These are phyloP conservation scores for Tetanocera ferruginea DNA, from an alignment of 2,888 invertebrate genomes.

Conservation along the genomic window DNA sequence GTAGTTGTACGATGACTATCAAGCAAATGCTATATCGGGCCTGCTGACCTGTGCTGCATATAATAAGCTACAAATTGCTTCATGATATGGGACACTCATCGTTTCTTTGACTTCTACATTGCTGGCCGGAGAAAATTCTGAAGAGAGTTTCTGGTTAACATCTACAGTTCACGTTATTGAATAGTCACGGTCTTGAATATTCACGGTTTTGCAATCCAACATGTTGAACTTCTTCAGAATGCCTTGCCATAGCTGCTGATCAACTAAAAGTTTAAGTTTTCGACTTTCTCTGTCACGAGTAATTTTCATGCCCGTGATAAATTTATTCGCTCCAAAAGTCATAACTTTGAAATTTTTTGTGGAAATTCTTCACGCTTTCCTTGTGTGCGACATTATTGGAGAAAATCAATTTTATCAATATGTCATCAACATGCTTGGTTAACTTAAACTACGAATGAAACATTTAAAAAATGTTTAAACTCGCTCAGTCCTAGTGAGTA, in stretches of 20 bases:
- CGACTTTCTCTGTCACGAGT: background rate
- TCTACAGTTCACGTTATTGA: too few relatives aligned
- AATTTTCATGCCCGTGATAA: background rate
- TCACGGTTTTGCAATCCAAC: too few relatives aligned
- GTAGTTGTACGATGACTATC: background rate
- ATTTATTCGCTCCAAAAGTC: background rate
- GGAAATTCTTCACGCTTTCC: too few relatives aligned
- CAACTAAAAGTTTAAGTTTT: background rate
- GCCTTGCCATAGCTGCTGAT: too few relatives aligned
- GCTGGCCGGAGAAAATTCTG: background rate
- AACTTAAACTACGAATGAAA: too few relatives aligned
- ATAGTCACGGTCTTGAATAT: too few relatives aligned
- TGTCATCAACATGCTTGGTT: too few relatives aligned
- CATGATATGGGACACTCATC: constrained; percentile 2
- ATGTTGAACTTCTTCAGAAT: constrained; percentile 12
- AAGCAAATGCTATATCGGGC: background rate
- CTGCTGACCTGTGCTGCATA: too few relatives aligned
- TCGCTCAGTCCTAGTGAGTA: too few relatives aligned
- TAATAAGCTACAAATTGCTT: constrained; percentile 7
- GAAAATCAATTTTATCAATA: too few relatives aligned
- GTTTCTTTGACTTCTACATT: background rate
- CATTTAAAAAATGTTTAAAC: too few relatives aligned
- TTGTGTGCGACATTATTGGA: too few relatives aligned
- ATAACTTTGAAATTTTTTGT: constrained; percentile 11
- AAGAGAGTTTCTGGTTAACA: constrained; percentile 2